These are phyloP conservation scores for Habroteleia sp. DNA, from an alignment of 2,888 invertebrate species.

Conservation along the genomic window DNA sequence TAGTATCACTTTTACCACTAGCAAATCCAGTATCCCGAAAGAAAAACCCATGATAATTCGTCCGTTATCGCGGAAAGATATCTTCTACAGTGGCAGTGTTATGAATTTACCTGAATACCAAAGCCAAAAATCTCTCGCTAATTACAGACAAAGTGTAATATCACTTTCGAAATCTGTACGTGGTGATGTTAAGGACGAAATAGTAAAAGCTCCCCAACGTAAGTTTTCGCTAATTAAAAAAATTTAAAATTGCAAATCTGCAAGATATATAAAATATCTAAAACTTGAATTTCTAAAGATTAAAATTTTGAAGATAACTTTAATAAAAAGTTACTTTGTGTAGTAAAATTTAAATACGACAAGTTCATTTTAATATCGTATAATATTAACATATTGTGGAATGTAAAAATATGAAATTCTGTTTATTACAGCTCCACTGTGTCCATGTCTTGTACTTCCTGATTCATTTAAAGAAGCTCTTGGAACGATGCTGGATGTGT, in stretches of 20 bases:
- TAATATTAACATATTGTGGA: no score
- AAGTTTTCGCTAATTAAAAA: no score
- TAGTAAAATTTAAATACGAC: no score
- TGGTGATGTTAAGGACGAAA: constrained; percentile 84
- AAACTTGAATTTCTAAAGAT: no score
- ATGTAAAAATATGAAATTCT: no score
- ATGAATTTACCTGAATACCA: constrained; percentile 95
- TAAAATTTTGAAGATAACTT: no score
- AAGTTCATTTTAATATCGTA: no score
- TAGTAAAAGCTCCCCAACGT: constrained; percentile 82
- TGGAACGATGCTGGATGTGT: constrained; percentile 94
- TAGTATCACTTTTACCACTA: constrained; percentile 86
- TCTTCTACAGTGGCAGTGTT: constrained; percentile 98
- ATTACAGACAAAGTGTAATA: constrained; percentile 94
- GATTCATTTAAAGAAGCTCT: constrained; percentile 91
- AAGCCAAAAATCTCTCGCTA: constrained; percentile 93
- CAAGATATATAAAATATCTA: no score
- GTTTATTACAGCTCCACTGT: constrained; percentile 88
- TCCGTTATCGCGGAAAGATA: constrained; percentile 96
- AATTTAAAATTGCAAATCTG: no score
- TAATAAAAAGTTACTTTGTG: no score
- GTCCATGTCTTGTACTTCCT: constrained; percentile 90
- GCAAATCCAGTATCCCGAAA: constrained; percentile 79
- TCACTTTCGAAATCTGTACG: constrained; percentile 89
- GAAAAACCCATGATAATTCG: constrained; percentile 88